A percentile compares a stretch with the other conserved stretches of the same genome.
Conservation (phyloP, 2,113 vertebrate genomes). For the Gobiocypris rarus region DNA sequence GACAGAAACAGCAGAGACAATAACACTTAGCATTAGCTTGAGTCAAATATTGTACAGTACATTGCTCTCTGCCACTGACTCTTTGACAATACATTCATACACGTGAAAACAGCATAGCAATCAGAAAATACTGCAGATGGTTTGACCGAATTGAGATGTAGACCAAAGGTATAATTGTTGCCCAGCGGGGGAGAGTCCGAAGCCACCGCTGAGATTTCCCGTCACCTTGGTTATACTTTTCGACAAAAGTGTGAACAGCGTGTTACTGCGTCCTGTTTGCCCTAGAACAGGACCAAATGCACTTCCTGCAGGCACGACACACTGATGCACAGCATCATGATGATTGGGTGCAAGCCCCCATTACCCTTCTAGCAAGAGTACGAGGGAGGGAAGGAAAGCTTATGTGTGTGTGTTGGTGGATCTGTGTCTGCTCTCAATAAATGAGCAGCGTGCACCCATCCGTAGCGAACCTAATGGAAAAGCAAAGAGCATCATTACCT, state of each 20-base stretch:
- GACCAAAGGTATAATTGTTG: constrained; percentile 29
- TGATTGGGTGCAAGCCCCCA: constrained; percentile 58
- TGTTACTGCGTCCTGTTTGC: constrained; percentile 34
- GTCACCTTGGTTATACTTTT: constrained; percentile 44
- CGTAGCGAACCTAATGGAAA: constrained; percentile 74
- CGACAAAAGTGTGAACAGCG: constrained; percentile 50
- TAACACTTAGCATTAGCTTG: not conserved
- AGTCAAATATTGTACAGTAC: not conserved
- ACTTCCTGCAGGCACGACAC: constrained; percentile 49
- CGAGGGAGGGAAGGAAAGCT: constrained; percentile 21
- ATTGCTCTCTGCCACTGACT: not conserved
- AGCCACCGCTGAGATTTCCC: constrained; percentile 22
- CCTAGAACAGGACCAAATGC: constrained; percentile 46
- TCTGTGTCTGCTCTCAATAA: constrained; percentile 55
- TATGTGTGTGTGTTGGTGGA: constrained; percentile 42
- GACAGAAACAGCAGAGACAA: not conserved
- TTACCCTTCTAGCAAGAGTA: constrained; percentile 58
- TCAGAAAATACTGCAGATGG: not conserved
- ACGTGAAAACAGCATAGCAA: not conserved
- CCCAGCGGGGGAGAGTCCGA: constrained; percentile 24
- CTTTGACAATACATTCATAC: not conserved
- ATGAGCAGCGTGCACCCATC: constrained; percentile 66
- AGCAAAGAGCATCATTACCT: constrained; percentile 77
- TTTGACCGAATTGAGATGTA: constrained; percentile 18
- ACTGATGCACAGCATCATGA: constrained; percentile 37